Conservation (phyloP, 1,140 invertebrate species). For the Diachasma alloeum region DNA sequence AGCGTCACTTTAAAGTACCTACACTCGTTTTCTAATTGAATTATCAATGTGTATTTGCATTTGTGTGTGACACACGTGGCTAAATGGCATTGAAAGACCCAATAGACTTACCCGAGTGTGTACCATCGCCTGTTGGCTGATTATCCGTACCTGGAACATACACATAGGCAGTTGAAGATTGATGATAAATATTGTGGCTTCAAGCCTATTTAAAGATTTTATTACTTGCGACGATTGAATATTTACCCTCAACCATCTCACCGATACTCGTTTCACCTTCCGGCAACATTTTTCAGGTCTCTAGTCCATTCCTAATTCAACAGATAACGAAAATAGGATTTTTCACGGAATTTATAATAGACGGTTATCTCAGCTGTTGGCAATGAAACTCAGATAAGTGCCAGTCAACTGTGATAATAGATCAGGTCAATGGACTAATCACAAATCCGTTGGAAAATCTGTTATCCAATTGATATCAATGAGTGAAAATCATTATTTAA, state of each 20-base stretch:
- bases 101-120: slow-evolving; percentile 51
- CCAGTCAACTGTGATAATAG: background rate
- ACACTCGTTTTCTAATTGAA: slow-evolving; percentile 48
- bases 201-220: background rate
- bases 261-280: slow-evolving; percentile 52
- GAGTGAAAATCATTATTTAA: too few relatives aligned
- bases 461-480: too few relatives aligned
- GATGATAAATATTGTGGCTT: slow-evolving; percentile 11
- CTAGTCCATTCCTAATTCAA: slow-evolving; percentile 37
- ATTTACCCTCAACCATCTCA: slow-evolving; percentile 57
- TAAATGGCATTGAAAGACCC: slow-evolving; percentile 32
- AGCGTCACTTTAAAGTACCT: slow-evolving; percentile 9
- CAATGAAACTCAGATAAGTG: slow-evolving; percentile 20
- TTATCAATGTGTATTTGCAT: slow-evolving; percentile 44
- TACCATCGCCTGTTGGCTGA: slow-evolving; percentile 49
- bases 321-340: slow-evolving; percentile 26
- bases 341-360: background rate
- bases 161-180: slow-evolving; percentile 22
- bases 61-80: slow-evolving; percentile 33
- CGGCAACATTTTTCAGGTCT: slow-evolving; percentile 47
- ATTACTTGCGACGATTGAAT: background rate
- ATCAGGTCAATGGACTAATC: background rate
- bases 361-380: background rate
- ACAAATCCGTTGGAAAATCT: background rate
- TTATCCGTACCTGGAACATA: slow-evolving; percentile 52